phyloP scores from a whole-genome alignment of 2,113 vertebrate genomes.

The Scophthalmus maximus region DNA sequence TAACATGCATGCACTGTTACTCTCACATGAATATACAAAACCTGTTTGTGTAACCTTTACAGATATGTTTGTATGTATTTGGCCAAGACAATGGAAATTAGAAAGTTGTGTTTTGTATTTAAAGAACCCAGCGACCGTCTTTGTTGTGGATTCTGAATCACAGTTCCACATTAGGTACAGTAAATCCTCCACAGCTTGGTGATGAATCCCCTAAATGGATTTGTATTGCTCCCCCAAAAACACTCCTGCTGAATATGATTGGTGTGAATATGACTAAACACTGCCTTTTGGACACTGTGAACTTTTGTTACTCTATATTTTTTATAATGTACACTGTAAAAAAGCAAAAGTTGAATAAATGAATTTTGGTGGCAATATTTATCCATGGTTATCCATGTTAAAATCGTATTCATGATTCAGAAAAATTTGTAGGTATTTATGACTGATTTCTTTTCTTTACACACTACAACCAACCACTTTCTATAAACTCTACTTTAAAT shows the following conservation, averaged over 20 bases:
- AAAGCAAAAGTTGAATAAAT: slow-evolving; percentile 72
- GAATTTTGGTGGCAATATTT: slow-evolving; percentile 57
- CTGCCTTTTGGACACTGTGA: slow-evolving; percentile 90
- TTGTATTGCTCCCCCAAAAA: slow-evolving; percentile 18
- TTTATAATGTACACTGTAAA: slow-evolving; percentile 90
- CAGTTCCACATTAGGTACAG: not conserved
- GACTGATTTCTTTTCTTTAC: no score
- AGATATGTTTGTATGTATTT: slow-evolving; percentile 36
- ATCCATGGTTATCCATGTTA: not conserved
- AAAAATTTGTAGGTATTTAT: no score
- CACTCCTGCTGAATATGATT: slow-evolving; percentile 60
- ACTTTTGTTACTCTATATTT: slow-evolving; percentile 90
- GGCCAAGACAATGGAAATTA: not conserved
- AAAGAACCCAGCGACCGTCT: slow-evolving; percentile 58
- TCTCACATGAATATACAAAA: slow-evolving; percentile 27
- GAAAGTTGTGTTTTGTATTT: slow-evolving; percentile 45
- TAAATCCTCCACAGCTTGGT: slow-evolving; percentile 4
- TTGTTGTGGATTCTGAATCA: no score
- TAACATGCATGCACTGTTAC: not conserved
- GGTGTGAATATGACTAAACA: slow-evolving; percentile 82
- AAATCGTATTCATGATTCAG: not conserved
- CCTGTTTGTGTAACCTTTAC: slow-evolving; percentile 35
- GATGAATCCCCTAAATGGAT: slow-evolving; percentile 1
- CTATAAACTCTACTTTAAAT: no score
- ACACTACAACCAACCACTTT: no score